Evolutionary conservation across 2,797 vertebrate genomes (phyloP).

Genomic region (Lagodon rhomboides): DNA sequence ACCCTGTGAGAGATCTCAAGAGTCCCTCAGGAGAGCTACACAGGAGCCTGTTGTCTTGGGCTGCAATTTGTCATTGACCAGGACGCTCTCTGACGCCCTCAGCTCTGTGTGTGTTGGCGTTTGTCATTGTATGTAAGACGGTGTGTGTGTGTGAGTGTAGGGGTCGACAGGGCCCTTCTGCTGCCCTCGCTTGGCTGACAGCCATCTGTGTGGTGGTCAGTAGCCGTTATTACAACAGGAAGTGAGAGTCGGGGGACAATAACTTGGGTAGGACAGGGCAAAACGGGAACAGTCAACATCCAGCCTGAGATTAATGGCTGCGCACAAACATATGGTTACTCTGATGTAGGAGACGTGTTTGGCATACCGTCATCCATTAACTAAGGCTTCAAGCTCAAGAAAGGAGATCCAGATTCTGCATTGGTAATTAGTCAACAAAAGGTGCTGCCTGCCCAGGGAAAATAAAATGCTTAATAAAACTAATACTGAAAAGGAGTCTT

Average conservation of each 20-base stretch:
- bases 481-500: constrained; percentile 36
- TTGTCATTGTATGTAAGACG: constrained; percentile 62
- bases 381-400: constrained; percentile 58
- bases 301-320: constrained; percentile 77
- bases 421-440: constrained; percentile 55
- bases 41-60: constrained; percentile 76
- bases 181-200: constrained; percentile 76
- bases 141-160: constrained; percentile 27
- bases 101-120: constrained; percentile 61
- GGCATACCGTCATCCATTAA: constrained; percentile 71
- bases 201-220: constrained; percentile 81
- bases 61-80: constrained; percentile 83
- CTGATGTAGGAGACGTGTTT: constrained; percentile 76
- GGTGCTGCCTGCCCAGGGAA: constrained; percentile 54
- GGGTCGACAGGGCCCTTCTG: constrained; percentile 78
- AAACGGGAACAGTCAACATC: constrained; percentile 75
- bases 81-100: constrained; percentile 64
- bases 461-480: constrained; percentile 42
- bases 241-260: constrained; percentile 67
- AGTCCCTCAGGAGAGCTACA: constrained; percentile 78
- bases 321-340: constrained; percentile 80
- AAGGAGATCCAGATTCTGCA: constrained; percentile 47
- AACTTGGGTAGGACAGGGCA: constrained; percentile 70
- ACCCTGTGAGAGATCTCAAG: constrained; percentile 81
- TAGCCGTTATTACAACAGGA: constrained; percentile 70